Base-by-base conservation (phyloP, 92 coral and sea anemone species). In the Chrysogorgia sp. region DNA sequence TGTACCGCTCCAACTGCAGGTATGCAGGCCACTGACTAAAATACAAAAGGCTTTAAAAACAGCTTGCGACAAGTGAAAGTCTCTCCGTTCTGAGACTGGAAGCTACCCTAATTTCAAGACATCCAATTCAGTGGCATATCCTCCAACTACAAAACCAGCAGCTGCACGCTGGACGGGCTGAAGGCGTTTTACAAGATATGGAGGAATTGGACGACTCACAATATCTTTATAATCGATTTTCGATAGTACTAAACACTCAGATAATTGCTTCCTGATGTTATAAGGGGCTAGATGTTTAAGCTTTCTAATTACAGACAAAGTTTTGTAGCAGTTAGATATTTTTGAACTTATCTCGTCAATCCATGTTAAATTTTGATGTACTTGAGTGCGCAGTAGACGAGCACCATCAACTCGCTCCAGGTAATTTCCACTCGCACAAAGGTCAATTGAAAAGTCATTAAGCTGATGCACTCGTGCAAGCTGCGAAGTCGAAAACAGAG, bases 201-300 rank as follows among this genome's bases (percentile, higher is more conserved):
- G 28, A 20, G 62, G 66, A 53, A 60, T 34, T 26, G 81, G 81
- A 71, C 71, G 58, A 79, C 47, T 13, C 7, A 79, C 69, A 21
- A 65, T 40, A 40, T 71, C 70, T 41, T 71, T 79, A 32, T 79
- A 79, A 63, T 80, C 84, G 25, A 79, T 41, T 40, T 40, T 41
- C 19, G 56, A 65, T 52, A 60, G 47, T 40, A 79, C 47, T 25
- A 81, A 67, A 25, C 75, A 58, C 45, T 84, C 88, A 7, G 53
- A 81, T 14, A 79, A 61, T 50, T 45, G 69, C 65, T 84, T 84
- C 43, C 84, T 69, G 15, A 70, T 67, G 35, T 64, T 37, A 33
- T 68, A 78, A 32, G 81, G 84, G 10, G 84, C 68, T 29, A 71
- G 0, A 60, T 84, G 50, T 70, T 71, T 78, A 10, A 79, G 52